Percentiles rank a stretch among this genome's conserved stretches.
These are phyloP conservation scores for Agrilus mali DNA, from an alignment of 2,888 invertebrate species.

Conservation along the genomic window DNA sequence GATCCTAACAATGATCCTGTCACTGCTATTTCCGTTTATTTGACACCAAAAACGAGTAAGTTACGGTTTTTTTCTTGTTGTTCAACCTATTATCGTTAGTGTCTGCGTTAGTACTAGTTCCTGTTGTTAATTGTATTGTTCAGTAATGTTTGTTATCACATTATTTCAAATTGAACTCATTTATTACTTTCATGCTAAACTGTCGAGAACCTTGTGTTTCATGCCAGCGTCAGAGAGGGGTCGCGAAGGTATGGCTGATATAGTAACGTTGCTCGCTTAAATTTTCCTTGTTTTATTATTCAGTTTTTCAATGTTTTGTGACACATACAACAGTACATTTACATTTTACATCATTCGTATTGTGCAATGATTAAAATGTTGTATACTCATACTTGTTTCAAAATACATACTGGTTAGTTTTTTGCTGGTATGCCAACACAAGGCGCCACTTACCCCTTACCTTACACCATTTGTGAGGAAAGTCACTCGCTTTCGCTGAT, in stretches of 20 bases:
- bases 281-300: slow-evolving; percentile 10
- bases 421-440: slow-evolving; percentile 35
- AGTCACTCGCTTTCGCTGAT: no score
- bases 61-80: slow-evolving; percentile 14
- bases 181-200: slow-evolving; percentile 12
- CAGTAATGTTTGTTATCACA: background rate
- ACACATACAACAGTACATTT: slow-evolving; percentile 5
- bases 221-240: slow-evolving; percentile 49
- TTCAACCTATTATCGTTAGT: background rate
- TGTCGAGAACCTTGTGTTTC: slow-evolving; percentile 38
- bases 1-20: slow-evolving; percentile 93
- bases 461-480: no score
- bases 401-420: slow-evolving; percentile 10
- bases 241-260: slow-evolving; percentile 41
- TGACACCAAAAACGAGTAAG: slow-evolving; percentile 98
- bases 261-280: slow-evolving; percentile 25
- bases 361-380: slow-evolving; percentile 12
- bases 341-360: slow-evolving; percentile 9
- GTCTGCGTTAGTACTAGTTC: background rate
- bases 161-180: no score
- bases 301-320: background rate
- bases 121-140: background rate
- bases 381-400: slow-evolving; percentile 15
- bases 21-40: slow-evolving; percentile 94
- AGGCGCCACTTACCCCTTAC: slow-evolving; percentile 21